Base-by-base conservation (phyloP, 2,113 vertebrate species). In the Circaetus gallicus region DNA sequence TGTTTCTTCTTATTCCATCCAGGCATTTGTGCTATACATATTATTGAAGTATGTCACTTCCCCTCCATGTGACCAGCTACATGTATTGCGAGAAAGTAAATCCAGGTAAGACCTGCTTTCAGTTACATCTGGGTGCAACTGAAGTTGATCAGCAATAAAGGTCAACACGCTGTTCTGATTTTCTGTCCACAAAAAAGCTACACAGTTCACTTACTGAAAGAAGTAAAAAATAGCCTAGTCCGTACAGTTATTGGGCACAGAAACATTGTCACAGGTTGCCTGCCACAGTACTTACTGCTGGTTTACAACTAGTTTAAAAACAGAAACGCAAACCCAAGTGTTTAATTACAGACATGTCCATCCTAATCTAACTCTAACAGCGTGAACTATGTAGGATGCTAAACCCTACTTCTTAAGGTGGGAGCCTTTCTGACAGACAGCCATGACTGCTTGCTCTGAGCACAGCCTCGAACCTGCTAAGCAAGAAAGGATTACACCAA, bases 71-170 rank as follows among this genome's bases (percentile, higher is more conserved):
- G 78, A 91, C 31, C 66, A 87, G 49, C 89, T 66, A 36, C 1
- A 0, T 80, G 62, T 49, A 36, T 26, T 47, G 65, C 79, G 13
- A 95, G 58, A 92, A 92, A 82, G 66, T 45, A 95, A 91, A 93
- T 72, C 70, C 91, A 95, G 95, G 93, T 94, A 85, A 94, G 86
- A 80, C 17, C 47, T 82, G 56, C 83, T 77, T 45, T 87, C 78
- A 80, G 70, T 87, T 95, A 86, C n/a, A 79, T 82, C 61, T 89
- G 67, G 21, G 43, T 85, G 62, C 70, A 95, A 70, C 34, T 86
- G 72, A 92, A 89, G 92, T 91, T 91, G 61, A 93, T 91, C 83
- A 81, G 91, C 77, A 89, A 4, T 91, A 83, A 95, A 94, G 71
- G 88, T 92, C 79, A 93, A 71, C 71, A 82, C 1, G 1, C 61